Conservation (phyloP, 2,113 vertebrate species). For the Rhinoderma darwinii region DNA sequence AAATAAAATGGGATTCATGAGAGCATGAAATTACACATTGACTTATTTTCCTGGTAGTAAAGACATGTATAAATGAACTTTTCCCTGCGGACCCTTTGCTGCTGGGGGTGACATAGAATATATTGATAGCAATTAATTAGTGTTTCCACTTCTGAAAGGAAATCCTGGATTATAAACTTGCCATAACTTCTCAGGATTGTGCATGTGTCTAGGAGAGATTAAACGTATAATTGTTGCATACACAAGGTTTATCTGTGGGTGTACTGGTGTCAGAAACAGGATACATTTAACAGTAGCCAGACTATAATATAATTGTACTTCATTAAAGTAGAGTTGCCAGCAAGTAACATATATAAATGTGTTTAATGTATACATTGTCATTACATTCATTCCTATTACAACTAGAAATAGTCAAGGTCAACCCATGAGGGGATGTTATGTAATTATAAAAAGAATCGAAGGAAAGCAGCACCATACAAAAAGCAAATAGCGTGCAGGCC, state of each 20-base stretch:
- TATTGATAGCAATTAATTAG: slow-evolving; percentile 71
- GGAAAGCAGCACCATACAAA: too few relatives aligned
- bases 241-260: neutral
- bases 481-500: too few relatives aligned
- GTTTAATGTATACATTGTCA: neutral
- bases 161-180: neutral
- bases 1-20: slow-evolving; percentile 76
- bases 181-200: neutral
- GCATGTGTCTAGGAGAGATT: neutral
- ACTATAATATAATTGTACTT: neutral
- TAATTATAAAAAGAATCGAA: too few relatives aligned
- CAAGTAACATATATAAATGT: neutral
- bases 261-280: slow-evolving; percentile 6
- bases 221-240: neutral
- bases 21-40: slow-evolving; percentile 84
- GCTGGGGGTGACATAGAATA: slow-evolving; percentile 74
- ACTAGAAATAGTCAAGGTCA: too few relatives aligned
- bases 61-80: slow-evolving; percentile 84
- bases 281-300: neutral
- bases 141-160: slow-evolving; percentile 32
- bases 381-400: too few relatives aligned
- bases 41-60: slow-evolving; percentile 90
- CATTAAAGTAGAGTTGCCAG: neutral
- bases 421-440: too few relatives aligned
- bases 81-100: slow-evolving; percentile 83